These are phyloP conservation scores for Papilio aristodemus DNA, from an alignment of 1,140 invertebrate species.

Conservation along the genomic window DNA sequence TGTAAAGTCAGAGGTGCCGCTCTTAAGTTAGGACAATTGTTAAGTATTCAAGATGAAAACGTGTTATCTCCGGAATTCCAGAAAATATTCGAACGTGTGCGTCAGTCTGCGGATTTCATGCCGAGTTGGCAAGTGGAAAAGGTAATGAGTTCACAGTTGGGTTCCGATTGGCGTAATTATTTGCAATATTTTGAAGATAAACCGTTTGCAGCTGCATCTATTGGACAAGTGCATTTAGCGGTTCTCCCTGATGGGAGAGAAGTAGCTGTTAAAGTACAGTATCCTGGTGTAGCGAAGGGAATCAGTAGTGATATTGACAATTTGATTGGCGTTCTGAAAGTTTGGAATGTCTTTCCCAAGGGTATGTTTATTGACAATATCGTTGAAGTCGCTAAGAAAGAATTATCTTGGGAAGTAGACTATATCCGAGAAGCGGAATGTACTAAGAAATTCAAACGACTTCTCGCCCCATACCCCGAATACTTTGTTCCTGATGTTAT, in stretches of 20 bases:
- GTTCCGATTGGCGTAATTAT: conserved; percentile 89
- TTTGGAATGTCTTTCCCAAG: conserved; percentile 88
- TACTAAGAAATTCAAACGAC: conserved; percentile 88
- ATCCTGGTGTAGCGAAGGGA: conserved; percentile 97
- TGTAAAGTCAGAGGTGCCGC: background rate
- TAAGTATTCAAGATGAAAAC: conserved; percentile 4
- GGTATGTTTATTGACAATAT: conserved; percentile 98
- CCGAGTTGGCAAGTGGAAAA: conserved; percentile 93
- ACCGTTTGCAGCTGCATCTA: conserved; percentile 99
- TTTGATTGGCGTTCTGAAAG: conserved; percentile 94
- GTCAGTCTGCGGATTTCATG: conserved; percentile 8
- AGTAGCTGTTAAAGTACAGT: conserved; percentile 98
- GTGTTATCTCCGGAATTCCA: background rate
- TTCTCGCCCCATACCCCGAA: conserved; percentile 88
- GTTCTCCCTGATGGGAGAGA: conserved; percentile 87
- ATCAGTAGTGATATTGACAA: conserved; percentile 99
- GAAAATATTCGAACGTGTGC: conserved; percentile 1
- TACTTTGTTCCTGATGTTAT: conserved; percentile 92
- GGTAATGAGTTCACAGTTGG: conserved; percentile 92
- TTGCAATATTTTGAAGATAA: conserved; percentile 93
- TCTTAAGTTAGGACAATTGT: conserved; percentile 14
- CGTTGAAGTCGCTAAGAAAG: conserved; percentile 94
- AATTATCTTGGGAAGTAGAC: conserved; percentile 98
- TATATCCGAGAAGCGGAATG: conserved; percentile 96
- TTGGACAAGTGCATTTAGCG: conserved; percentile 93